phyloP scores from a whole-genome alignment of 2,113 vertebrate genomes.

The Sporophila hypoxantha region DNA sequence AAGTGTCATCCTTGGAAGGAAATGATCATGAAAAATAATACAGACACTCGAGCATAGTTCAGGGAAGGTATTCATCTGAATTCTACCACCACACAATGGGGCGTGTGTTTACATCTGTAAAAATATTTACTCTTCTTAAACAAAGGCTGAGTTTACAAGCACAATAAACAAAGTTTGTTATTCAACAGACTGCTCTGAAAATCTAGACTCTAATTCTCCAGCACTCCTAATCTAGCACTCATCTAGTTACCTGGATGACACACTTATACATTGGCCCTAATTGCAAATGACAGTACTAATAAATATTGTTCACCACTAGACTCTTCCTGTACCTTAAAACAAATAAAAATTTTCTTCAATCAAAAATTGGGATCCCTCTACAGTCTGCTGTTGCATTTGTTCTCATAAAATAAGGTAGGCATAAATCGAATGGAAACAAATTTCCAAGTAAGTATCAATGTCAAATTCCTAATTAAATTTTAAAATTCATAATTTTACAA shows the following conservation, averaged over 20 bases:
- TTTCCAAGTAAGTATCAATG: background rate
- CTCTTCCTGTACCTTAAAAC: background rate
- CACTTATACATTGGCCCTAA: background rate
- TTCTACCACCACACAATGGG: background rate
- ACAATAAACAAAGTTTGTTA: background rate
- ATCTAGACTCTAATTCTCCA: background rate
- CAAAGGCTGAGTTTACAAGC: background rate
- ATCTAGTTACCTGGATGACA: background rate
- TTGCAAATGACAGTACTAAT: background rate
- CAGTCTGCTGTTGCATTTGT: background rate
- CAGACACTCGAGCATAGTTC: background rate
- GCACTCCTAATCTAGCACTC: background rate
- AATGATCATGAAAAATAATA: background rate
- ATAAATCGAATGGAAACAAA: background rate
- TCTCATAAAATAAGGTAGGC: background rate
- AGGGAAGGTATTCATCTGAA: background rate
- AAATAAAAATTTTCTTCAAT: background rate
- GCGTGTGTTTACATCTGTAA: background rate
- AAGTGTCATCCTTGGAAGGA: background rate
- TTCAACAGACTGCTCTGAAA: background rate
- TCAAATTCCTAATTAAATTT: background rate
- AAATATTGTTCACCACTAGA: background rate
- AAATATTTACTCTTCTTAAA: slow-evolving; percentile 23
- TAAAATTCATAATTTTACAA: background rate
- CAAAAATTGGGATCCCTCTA: background rate